Base-by-base conservation (phyloP, 2,888 invertebrate species). In the Prosopocoilus inquinatus region DNA sequence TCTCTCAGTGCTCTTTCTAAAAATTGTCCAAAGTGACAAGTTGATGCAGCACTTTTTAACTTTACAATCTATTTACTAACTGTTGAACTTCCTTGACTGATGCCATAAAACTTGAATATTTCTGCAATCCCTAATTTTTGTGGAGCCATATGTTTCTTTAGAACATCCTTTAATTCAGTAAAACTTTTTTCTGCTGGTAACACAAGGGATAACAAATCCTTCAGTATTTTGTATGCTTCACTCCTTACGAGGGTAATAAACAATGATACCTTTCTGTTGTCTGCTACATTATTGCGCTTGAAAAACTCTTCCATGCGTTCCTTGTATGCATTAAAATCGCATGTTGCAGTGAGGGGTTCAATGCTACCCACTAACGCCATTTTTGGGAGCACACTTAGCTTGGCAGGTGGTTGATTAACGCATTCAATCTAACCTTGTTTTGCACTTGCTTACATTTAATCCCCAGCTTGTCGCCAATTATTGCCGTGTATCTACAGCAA, bases 291-390 rank as follows among this genome's bases (percentile, higher is more conserved):
- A 55, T 68, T 68, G 3, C 59, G 58, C 1, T 53, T 39, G 12
- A 68, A 61, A 16, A 63, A 60, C 28, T 64, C 64, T 50, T 65
- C 64, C 33, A 67, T 52, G 4, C 66, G 54, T 49, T 67, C 65
- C 1, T 65, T 47, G 53, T 68, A n/a, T n/a, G n/a, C n/a, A n/a
- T n/a, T n/a, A n/a, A n/a, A n/a, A n/a, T n/a, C n/a, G n/a, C n/a
- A n/a, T n/a, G n/a, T n/a, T n/a, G n/a, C n/a, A n/a, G n/a, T n/a
- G n/a, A n/a, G n/a, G n/a, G n/a, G n/a, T n/a, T n/a, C n/a, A n/a
- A n/a, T n/a, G n/a, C n/a, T n/a, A n/a, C n/a, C n/a, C n/a, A n/a
- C n/a, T n/a, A n/a, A n/a, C n/a, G n/a, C n/a, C n/a, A n/a, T n/a
- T n/a, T n/a, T n/a, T n/a, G n/a, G n/a, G n/a, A n/a, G n/a, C n/a